Base-by-base conservation (phyloP, 2,797 vertebrate species). In the Anguilla anguilla region DNA sequence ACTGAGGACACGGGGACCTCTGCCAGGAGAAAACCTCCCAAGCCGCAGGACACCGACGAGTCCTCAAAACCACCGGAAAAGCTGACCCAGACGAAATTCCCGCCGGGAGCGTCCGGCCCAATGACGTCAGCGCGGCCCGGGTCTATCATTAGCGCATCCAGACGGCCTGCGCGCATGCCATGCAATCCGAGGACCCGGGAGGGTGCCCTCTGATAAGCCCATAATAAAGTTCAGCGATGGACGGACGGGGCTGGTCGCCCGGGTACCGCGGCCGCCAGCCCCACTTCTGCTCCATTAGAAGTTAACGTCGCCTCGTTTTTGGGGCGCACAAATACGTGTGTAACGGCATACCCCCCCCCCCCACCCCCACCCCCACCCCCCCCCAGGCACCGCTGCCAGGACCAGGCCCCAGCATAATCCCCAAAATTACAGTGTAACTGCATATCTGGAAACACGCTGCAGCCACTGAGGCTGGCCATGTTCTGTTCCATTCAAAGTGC, bases 401-500 rank as follows among this genome's bases (percentile, higher is more conserved):
- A 92, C 91, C 93, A 88, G 72, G 92, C 93, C 93, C 90, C 88
- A 91, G 91, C 92, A 93, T 95, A 95, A 96, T 95, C 94, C 93
- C 92, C 92, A 92, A 96, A 96, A 96, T 96, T 94, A 95, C 89
- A 94, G 93, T 93, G 93, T 92, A 94, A 94, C 92, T 93, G 89
- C 92, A 93, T 93, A 92, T 92, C 91, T 91, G 93, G 94, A 94
- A 95, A 93, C 91, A 93, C 92, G 91, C 35, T 87, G 91, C 90
- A 92, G 91, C 87, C 90, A 92, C 89, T 90, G 87, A 87, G 88
- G 89, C 72, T 28, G 43, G 35, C 87, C 83, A 85, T 90, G 85
- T 51, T 86, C 89, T 86, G 79, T 64, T 88, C 91, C 89, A 87
- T 85, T 89, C 72, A 86, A 85, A 69, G 22, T 17, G 55, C 72